Percentiles rank a stretch among this genome's conserved stretches.
Evolutionary conservation across 2,888 invertebrate genomes (phyloP).

Genomic region (Belgica antarctica): DNA sequence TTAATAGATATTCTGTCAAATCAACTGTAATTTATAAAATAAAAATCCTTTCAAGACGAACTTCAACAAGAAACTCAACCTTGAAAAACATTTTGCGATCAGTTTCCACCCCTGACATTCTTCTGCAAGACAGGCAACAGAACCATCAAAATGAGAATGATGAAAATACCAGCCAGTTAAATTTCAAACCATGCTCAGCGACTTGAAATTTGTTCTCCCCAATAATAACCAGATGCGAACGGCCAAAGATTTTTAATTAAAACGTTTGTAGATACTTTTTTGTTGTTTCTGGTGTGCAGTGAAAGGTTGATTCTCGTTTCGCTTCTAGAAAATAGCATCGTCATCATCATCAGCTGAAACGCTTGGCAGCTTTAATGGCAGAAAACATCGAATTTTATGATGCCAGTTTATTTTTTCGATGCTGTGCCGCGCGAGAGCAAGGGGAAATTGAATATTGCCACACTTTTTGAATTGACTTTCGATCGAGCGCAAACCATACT

Average conservation of each 20-base stretch:
- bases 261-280: conserved; percentile 3
- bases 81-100: too few species aligned
- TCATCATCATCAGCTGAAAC: conserved; percentile 19
- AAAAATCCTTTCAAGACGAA: too few species aligned
- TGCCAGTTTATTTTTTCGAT: neutral
- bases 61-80: too few species aligned
- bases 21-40: too few species aligned
- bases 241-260: conserved; percentile 23
- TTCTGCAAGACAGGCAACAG: too few species aligned
- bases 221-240: conserved; percentile 17
- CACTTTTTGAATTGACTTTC: conserved; percentile 22
- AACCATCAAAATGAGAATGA: too few species aligned
- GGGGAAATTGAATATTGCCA: conserved; percentile 24
- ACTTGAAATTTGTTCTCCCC: neutral
- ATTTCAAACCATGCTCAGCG: too few species aligned
- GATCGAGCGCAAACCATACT: neutral
- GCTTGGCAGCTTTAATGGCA: conserved; percentile 19
- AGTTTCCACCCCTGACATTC: too few species aligned
- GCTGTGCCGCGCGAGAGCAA: neutral
- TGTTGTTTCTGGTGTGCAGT: neutral
- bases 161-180: too few species aligned
- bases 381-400: conserved; percentile 25
- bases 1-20: too few species aligned
- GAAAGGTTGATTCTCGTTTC: neutral
- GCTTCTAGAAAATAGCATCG: neutral